Base-by-base conservation (phyloP, 2,888 invertebrate species). In the Cistogaster globosa region DNA sequence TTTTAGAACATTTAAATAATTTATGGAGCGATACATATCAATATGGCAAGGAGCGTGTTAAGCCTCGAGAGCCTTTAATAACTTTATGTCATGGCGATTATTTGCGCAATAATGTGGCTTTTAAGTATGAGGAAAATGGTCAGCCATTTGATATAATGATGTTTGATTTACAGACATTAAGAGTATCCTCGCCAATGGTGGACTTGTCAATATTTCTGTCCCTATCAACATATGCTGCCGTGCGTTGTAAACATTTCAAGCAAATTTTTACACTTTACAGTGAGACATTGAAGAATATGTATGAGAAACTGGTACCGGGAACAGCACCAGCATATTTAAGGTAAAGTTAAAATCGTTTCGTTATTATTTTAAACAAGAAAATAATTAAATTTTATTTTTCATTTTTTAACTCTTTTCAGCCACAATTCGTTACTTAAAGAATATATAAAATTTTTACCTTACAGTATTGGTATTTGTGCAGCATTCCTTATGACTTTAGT, bases 131-230 rank as follows among this genome's bases (percentile, higher is more conserved):
- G 0, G 82, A 88, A 36, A 32, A 83, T 9, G 86, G 83, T 6
- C 53, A 72, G 12, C 92, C 93, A 0, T 62, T 82, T 4, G 91
- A 89, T 2, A 87, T 90, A 0, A 91, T 92, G 89, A 92, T 92
- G 91, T 93, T 92, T 72, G 92, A 93, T 88, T 90, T 92, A 60
- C 92, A 93, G 87, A 92, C 92, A 0, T 80, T 92, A 57, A 89
- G 91, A 0, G 84, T 91, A 53, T 88, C 89, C 9, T 92, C 93
- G 16, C 93, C 92, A 45, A 92, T 92, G 93, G 67, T 92, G 0
- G 92, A 93, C 85, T 86, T 93, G 0, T 48, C 87, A 1, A 80
- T 90, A 6, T 92, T 92, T 63, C 78, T 93, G 45, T 87, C 89
- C 0, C 58, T 91, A 0, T 92, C 92, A 4, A 75, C 89, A 1